These are phyloP conservation scores for Sinocyclocheilus anshuiensis DNA, from an alignment of 2,113 vertebrate genomes.

Conservation along the genomic window DNA sequence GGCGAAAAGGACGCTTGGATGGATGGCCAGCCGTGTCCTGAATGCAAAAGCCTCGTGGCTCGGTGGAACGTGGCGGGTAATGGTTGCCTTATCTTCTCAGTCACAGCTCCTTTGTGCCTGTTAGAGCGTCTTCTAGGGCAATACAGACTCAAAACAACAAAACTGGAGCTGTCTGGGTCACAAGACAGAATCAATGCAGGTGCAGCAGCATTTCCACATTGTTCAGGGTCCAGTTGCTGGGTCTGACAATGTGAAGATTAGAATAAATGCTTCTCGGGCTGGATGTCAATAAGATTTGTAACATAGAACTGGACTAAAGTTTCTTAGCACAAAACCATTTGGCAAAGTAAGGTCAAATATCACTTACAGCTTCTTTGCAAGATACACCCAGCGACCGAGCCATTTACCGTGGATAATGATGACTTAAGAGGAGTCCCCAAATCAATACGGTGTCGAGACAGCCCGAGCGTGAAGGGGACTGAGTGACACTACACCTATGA, in stretches of 20 bases:
- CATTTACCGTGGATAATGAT: slow-evolving; percentile 43
- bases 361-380: slow-evolving; percentile 1
- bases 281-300: slow-evolving; percentile 18
- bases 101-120: slow-evolving; percentile 31
- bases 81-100: slow-evolving; percentile 45
- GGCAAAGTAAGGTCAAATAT: slow-evolving; percentile 8
- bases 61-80: slow-evolving; percentile 23
- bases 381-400: neutral
- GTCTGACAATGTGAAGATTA: neutral
- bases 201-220: neutral
- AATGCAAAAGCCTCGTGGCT: slow-evolving; percentile 37
- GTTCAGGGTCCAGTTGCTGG: neutral
- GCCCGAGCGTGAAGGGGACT: slow-evolving; percentile 34
- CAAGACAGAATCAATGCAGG: neutral
- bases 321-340: neutral
- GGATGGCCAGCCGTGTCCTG: slow-evolving; percentile 38
- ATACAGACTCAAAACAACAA: slow-evolving; percentile 10
- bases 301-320: neutral
- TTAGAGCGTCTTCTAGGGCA: neutral
- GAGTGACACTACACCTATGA: neutral
- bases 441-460: slow-evolving; percentile 41
- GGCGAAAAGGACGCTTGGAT: slow-evolving; percentile 11
- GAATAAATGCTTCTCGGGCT: neutral
- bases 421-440: slow-evolving; percentile 38
- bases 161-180: slow-evolving; percentile 5